Base-by-base conservation (phyloP, 2,888 invertebrate species). In the Eudemis profundana region DNA sequence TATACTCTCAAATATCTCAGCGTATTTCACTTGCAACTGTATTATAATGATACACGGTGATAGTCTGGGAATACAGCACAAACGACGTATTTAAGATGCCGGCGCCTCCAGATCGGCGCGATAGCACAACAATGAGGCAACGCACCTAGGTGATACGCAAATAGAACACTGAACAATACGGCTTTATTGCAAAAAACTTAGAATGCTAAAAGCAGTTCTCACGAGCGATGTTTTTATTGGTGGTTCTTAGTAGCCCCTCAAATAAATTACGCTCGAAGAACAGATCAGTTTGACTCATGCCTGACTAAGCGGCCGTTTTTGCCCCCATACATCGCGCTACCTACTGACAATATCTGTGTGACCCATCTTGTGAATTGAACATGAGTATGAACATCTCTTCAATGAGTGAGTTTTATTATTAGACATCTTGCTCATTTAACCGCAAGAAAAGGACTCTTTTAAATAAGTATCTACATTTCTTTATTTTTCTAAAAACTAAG, bases 91-190 rank as follows among this genome's bases (percentile, higher is more conserved):
- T 85, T 84, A 82, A 78, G 78, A 78, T 80, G 82, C 85, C 83
- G 78, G 81, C 81, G 80, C 47, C 57, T 59, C 77, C 77, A 89
- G 90, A 92, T 91, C 79, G 76, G 75, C 86, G 73, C 77, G 90
- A 91, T 91, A 90, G 82, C 74, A 85, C 33, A 86, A 90, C 91
- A 91, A 91, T 89, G 87, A 83, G 78, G 81, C 80, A 81, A 75
- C 78, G 77, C 70, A 75, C 71, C 60, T 60, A 65, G 49, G 46
- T 82, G 79, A 81, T 79, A 87, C 89, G 87, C 83, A 87, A 87
- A 87, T 86, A 79, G 77, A 75, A 77, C 78, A 75, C 68, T 67
- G 73, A 81, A 79, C 76, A 77, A 74, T 77, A 72, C 71, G 70
- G 67, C 63, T 74, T 77, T 78, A 81, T 84, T 82, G 78, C 83